Evolutionary conservation across 2,113 vertebrate genomes (phyloP), one percentile per base, ranked within the genome.

Genomic region (Podarcis cretensis): DNA sequence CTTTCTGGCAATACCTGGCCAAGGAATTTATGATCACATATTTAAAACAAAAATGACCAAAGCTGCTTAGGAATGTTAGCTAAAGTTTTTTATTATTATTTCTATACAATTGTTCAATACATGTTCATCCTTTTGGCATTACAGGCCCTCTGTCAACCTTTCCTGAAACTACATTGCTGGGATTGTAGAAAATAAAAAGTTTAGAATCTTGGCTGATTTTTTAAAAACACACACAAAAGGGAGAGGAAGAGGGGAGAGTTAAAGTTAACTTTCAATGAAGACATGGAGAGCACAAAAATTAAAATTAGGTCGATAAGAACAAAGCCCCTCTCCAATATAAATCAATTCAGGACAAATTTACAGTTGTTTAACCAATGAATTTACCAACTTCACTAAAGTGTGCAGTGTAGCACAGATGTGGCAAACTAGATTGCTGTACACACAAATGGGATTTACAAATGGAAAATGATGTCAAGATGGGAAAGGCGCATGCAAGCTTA

Each of bases 71-170:
- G 93, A 92, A 35, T 89, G 90, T 94, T 97, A 97, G 95, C 96
- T 96, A 97, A 97, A 97, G 96, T 91, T 91, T 97, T 96, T 97
- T 97, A 97, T 97, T 97, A 85, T 78, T 97, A 86, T 78, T 97
- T 98, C 95, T 97, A 95, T 95, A 97, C 95, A 97, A 95, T 91
- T 93, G 94, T 94, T 95, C 97, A 97, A 95, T 93, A 95, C 94
- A 96, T 89, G 92, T 96, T 96, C 94, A 94, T 90, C 91, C 96
- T 95, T 96, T 95, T 94, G 96, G 93, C 93, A 94, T 95, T 93
- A 94, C 95, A 96, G 95, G 95, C 95, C 86, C 88, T 94, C 86
- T 91, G 93, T 95, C 93, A 86, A 1, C 92, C 92, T 95, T 95
- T 94, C 86, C 93, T 92, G 89, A 95, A 96, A 96, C 78, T 90